Conservation (phyloP, 2,888 invertebrate genomes). For the Lampropteryx suffumata region DNA sequence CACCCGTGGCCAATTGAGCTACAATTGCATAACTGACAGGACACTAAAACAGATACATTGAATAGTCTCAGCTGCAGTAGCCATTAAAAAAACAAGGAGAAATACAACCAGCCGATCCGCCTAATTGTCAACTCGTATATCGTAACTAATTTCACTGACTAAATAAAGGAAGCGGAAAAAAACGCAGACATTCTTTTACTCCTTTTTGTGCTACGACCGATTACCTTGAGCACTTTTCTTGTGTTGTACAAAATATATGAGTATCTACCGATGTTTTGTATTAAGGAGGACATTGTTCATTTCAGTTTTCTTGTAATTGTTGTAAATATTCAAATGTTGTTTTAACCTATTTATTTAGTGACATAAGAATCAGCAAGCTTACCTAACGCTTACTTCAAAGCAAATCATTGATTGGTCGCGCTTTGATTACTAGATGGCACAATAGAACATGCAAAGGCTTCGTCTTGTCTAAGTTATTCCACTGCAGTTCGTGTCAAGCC, state of each 20-base stretch:
- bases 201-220: constrained; percentile 39
- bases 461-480: constrained; percentile 13
- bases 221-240: constrained; percentile 40
- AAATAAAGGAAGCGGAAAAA: constrained; percentile 39
- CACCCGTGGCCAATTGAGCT: constrained; percentile 16
- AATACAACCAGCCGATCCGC: constrained; percentile 19
- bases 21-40: constrained; percentile 17
- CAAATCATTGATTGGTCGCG: constrained; percentile 1
- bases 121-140: constrained; percentile 37
- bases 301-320: too few relatives aligned
- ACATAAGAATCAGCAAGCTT: background rate
- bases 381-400: constrained; percentile 13
- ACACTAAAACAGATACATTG: constrained; percentile 18
- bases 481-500: constrained; percentile 19
- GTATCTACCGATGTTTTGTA: constrained; percentile 10
- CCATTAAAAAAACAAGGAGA: constrained; percentile 17
- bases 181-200: constrained; percentile 32
- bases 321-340: background rate
- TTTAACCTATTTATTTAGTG: too few relatives aligned
- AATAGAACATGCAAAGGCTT: constrained; percentile 1
- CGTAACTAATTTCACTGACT: constrained; percentile 44
- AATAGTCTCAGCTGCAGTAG: constrained; percentile 3
- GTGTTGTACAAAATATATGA: constrained; percentile 13
- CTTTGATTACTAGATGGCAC: constrained; percentile 1
- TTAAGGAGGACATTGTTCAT: too few relatives aligned